These are phyloP conservation scores for Caenorhabditis sp. DNA, from an alignment of 2,888 invertebrate species.

Conservation along the genomic window DNA sequence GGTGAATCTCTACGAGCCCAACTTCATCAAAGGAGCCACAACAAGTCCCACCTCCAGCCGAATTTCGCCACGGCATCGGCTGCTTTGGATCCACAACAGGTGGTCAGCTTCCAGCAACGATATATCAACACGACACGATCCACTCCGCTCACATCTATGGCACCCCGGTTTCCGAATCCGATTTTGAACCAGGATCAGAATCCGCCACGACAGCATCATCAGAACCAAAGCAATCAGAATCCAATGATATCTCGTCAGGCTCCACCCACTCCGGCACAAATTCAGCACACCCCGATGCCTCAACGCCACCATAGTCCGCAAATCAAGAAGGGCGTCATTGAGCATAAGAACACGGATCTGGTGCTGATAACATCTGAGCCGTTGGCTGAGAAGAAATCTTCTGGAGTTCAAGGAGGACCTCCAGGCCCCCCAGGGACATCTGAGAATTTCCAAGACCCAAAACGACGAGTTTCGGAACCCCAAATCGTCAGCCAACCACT, in stretches of 20 bases:
- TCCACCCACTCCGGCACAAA: not conserved
- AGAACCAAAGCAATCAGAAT: slow-evolving; percentile 24
- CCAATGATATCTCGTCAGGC: slow-evolving; percentile 2
- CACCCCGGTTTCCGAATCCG: slow-evolving; percentile 39
- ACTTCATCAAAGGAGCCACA: too few species aligned
- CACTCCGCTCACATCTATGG: too few species aligned
- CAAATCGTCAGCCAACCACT: slow-evolving; percentile 35
- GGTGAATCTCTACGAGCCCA: too few species aligned
- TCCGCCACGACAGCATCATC: slow-evolving; percentile 43
- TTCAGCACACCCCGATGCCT: not conserved
- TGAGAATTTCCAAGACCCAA: slow-evolving; percentile 28
- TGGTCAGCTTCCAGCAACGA: not conserved
- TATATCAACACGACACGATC: not conserved
- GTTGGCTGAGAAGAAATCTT: not conserved
- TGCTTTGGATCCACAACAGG: not conserved
- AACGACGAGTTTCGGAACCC: slow-evolving; percentile 30
- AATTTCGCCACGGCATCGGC: too few species aligned
- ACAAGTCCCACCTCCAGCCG: too few species aligned
- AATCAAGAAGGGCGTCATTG: slow-evolving; percentile 51
- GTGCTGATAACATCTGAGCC: slow-evolving; percentile 60
- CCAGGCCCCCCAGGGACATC: not conserved
- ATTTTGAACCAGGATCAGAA: slow-evolving; percentile 48
- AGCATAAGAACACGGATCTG: slow-evolving; percentile 51
- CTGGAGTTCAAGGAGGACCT: not conserved
- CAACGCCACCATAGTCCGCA: slow-evolving; percentile 41